These are phyloP conservation scores for Phocides pigmalion DNA, from an alignment of 1,140 invertebrate species.

Conservation along the genomic window DNA sequence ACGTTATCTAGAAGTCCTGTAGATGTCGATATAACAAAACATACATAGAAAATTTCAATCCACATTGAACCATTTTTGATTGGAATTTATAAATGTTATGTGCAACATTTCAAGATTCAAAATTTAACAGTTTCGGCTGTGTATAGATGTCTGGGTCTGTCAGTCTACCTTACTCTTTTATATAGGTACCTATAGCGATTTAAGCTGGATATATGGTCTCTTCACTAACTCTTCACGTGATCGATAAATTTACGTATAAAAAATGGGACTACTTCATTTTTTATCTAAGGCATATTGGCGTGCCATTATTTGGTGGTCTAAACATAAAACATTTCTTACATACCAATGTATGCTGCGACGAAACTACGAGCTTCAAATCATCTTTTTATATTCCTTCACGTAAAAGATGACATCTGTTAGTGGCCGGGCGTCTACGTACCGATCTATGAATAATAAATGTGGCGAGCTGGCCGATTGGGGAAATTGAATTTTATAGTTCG, in stretches of 20 bases:
- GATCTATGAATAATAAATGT: slow-evolving; percentile 83
- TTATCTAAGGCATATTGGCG: not conserved
- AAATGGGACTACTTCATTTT: not conserved
- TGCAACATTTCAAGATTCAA: no score
- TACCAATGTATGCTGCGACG: slow-evolving; percentile 4
- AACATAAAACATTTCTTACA: not conserved
- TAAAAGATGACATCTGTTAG: slow-evolving; percentile 83
- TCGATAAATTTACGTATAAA: not conserved
- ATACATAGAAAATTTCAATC: no score
- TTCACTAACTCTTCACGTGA: slow-evolving; percentile 2
- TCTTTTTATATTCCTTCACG: slow-evolving; percentile 79
- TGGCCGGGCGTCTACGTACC: slow-evolving; percentile 73
- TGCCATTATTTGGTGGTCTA: not conserved
- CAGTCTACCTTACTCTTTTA: no score
- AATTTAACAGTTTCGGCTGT: no score
- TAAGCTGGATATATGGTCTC: not conserved
- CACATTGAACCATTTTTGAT: no score
- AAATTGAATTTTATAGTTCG: slow-evolving; percentile 84
- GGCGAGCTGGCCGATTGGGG: slow-evolving; percentile 79
- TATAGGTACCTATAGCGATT: no score
- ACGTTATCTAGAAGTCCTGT: no score
- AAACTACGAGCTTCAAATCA: slow-evolving; percentile 54
- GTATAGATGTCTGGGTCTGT: no score
- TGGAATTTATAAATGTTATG: no score
- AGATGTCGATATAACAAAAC: no score